Conservation (phyloP, 2,797 vertebrate genomes). For the Psittacula echo region DNA sequence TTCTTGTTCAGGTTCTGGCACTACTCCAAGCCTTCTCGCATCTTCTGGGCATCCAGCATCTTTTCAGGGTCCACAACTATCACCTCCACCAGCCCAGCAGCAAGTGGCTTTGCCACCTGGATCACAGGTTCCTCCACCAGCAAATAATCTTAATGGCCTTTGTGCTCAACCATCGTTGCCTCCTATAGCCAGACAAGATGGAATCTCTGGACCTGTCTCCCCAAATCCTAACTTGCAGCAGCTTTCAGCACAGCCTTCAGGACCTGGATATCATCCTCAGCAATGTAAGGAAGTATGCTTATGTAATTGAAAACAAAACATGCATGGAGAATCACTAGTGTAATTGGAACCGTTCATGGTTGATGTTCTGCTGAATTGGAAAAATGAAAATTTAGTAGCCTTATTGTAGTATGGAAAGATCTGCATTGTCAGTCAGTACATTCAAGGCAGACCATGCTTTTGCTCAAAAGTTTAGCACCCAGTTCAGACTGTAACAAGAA, state of each 20-base stretch:
- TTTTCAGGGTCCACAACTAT: constrained; percentile 75
- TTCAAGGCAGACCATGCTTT: not conserved
- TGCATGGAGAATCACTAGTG: not conserved
- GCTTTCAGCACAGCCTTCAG: constrained; percentile 74
- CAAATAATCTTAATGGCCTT: constrained; percentile 71
- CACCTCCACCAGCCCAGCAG: constrained; percentile 71
- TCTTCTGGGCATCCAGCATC: constrained; percentile 69
- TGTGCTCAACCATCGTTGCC: constrained; percentile 67
- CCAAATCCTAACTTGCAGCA: constrained; percentile 80
- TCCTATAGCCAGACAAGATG: constrained; percentile 71
- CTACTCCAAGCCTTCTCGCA: constrained; percentile 57
- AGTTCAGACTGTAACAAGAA: not conserved
- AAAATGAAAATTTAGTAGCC: not conserved
- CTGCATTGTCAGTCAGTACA: not conserved
- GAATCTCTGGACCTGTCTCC: constrained; percentile 76
- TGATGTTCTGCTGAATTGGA: not conserved
- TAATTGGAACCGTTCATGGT: accelerated
- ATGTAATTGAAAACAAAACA: not conserved
- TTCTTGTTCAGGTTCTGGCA: constrained; percentile 74
- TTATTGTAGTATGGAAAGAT: not conserved
- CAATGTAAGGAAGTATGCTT: constrained; percentile 64
- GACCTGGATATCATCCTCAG: constrained; percentile 72
- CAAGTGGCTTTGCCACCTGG: constrained; percentile 74
- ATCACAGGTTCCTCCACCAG: constrained; percentile 76
- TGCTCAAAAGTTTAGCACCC: not conserved